Evolutionary conservation across 2,113 vertebrate genomes (phyloP).

Genomic region (Sinocyclocheilus anophthalmus): DNA sequence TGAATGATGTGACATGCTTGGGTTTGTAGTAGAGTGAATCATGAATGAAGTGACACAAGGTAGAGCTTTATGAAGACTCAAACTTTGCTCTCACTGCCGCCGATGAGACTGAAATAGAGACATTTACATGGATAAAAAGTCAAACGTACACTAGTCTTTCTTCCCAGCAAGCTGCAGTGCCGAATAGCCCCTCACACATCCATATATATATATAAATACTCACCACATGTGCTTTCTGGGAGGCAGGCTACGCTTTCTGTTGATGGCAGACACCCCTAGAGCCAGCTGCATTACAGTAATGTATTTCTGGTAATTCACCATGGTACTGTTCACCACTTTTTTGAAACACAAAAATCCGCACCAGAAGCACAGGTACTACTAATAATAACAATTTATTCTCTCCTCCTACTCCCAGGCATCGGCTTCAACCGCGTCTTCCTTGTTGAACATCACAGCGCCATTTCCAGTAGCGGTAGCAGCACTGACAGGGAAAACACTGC

Average conservation of each 20-base stretch:
- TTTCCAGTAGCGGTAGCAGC: slow-evolving; percentile 45
- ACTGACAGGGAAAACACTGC: slow-evolving; percentile 51
- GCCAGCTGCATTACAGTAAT: slow-evolving; percentile 99
- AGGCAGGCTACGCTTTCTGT: slow-evolving; percentile 94
- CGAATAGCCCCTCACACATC: slow-evolving; percentile 62
- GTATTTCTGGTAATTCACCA: slow-evolving; percentile 99
- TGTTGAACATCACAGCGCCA: slow-evolving; percentile 73
- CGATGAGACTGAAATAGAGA: background rate
- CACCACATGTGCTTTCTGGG: slow-evolving; percentile 96
- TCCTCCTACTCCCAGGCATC: slow-evolving; percentile 82
- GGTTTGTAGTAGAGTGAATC: slow-evolving; percentile 5
- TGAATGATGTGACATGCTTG: slow-evolving; percentile 5
- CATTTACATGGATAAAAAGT: background rate
- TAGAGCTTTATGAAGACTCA: background rate
- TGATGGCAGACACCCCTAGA: slow-evolving; percentile 96
- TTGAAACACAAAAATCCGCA: slow-evolving; percentile 72
- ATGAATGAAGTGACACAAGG: slow-evolving; percentile 43
- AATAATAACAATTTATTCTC: slow-evolving; percentile 78
- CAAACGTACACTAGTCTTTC: background rate
- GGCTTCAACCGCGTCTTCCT: slow-evolving; percentile 83
- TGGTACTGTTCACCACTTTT: slow-evolving; percentile 87
- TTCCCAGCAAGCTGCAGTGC: slow-evolving; percentile 65
- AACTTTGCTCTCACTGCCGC: background rate
- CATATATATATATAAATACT: slow-evolving; percentile 73
- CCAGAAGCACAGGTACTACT: slow-evolving; percentile 85